Evolutionary conservation across 2,113 vertebrate species (phyloP), one percentile per base, ranked within the genome.

Genomic region (Indicator indicator): DNA sequence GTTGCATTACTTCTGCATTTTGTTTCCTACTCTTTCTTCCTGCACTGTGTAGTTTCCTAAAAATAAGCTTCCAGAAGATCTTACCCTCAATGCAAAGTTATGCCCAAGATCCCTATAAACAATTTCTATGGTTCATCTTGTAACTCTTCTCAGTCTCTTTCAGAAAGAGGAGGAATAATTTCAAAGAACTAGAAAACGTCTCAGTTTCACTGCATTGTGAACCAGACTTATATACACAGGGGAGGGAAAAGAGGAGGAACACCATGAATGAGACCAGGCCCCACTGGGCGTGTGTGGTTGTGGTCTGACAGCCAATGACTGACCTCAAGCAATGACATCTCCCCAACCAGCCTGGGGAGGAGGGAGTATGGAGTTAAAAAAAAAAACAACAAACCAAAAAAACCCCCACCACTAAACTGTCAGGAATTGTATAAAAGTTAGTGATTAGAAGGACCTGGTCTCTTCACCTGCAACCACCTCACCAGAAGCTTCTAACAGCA

Each of bases 381-480:
- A 6, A 64, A 56, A 19, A 30, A 21, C 18, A 10, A 27, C 54
- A 60, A 63, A 30, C 9, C 12, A 42, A 18, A 18, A 8, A 20
- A 55, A 7, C 16, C 52, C 55, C 56, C 7, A 55, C 12, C 33
- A 33, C 20, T 18, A 33, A 32, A 6, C 68, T 58, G 62, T 58
- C 40, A 72, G 58, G 89, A 89, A 62, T 68, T 70, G 92, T 97
- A 98, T 98, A 98, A 97, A 97, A 78, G 94, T 38, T 92, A 72
- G 86, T 28, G 58, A 82, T 76, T 18, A 63, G 71, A 30, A 83
- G 73, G 24, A 64, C 44, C 1, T 0, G 4, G 81, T 92, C 89
- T 92, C 83, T 91, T 97, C 19, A 73, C 74, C 73, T 88, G 87
- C 87, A 81, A 81, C 86, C 84, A 83, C 78, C 74, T 96, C 83